Evolutionary conservation across 1,140 invertebrate species (phyloP).

Genomic region (Oryzaephilus surinamensis): DNA sequence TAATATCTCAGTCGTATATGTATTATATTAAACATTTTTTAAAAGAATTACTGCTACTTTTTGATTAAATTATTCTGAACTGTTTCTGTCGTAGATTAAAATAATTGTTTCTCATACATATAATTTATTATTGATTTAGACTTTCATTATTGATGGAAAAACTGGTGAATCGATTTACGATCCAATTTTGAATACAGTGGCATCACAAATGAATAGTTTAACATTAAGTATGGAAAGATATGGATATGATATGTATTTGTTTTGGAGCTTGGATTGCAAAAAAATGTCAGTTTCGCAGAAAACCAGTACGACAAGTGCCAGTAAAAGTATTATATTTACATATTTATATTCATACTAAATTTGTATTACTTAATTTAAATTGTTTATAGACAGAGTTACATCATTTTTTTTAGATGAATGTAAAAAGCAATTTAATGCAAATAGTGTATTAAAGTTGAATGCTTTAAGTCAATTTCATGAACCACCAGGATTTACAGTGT

Average conservation of each 20-base stretch:
- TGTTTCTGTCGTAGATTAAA: too few relatives aligned
- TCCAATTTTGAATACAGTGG: conserved; percentile 51
- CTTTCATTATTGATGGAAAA: conserved; percentile 56
- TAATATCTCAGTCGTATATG: too few relatives aligned
- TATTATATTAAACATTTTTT: conserved; percentile 6
- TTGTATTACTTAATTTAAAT: neutral
- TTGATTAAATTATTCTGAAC: too few relatives aligned
- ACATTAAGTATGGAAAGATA: conserved; percentile 50
- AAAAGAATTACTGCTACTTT: neutral
- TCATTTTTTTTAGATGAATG: conserved; percentile 15
- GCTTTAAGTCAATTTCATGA: conserved; percentile 58
- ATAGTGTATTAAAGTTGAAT: conserved; percentile 52
- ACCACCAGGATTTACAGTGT: conserved; percentile 58
- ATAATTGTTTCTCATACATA: too few relatives aligned
- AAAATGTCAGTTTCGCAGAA: conserved; percentile 22
- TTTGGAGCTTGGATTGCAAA: conserved; percentile 61
- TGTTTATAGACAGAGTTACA: neutral
- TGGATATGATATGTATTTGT: conserved; percentile 64
- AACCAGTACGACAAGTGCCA: conserved; percentile 22
- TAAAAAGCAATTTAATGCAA: conserved; percentile 38
- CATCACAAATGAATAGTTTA: conserved; percentile 55
- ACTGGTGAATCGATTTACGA: conserved; percentile 54
- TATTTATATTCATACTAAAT: too few relatives aligned
- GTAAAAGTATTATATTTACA: too few relatives aligned
- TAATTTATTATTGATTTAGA: conserved; percentile 29